A percentile compares a stretch with the other conserved stretches of the same genome.
Conservation (phyloP, 1,140 invertebrate genomes). For the Saccostrea cuccullata region DNA sequence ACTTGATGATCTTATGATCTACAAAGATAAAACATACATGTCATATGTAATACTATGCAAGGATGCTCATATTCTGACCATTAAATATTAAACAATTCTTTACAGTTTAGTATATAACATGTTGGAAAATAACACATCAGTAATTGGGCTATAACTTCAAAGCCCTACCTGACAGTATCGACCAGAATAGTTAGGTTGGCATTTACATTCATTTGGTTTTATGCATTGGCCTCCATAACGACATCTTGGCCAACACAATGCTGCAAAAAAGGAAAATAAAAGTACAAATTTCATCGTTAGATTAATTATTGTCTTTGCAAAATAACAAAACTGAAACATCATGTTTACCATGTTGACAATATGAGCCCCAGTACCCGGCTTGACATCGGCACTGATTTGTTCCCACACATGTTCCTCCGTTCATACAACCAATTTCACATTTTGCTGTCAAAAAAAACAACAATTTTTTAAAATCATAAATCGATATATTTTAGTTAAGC, state of each 20-base stretch:
- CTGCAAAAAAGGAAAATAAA: background rate
- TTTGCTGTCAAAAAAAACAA: too few species aligned
- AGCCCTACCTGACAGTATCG: constrained; percentile 39
- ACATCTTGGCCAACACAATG: constrained; percentile 44
- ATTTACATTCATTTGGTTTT: constrained; percentile 41
- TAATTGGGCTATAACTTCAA: background rate
- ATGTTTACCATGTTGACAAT: background rate
- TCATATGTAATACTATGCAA: too few species aligned
- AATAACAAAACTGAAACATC: background rate
- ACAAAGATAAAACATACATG: background rate
- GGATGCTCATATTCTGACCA: too few species aligned
- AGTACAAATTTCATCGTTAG: background rate
- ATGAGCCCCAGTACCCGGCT: background rate
- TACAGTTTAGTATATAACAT: too few species aligned
- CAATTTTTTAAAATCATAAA: too few species aligned
- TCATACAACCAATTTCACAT: background rate
- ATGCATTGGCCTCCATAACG: constrained; percentile 47
- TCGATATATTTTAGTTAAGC: too few species aligned
- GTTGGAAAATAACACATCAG: too few species aligned
- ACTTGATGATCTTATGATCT: background rate
- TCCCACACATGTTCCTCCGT: background rate
- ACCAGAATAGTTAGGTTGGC: constrained; percentile 38
- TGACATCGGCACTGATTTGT: constrained; percentile 17
- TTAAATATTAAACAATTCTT: too few species aligned
- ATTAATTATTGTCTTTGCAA: background rate